A percentile compares a stretch with the other conserved stretches of the same genome.
These are phyloP conservation scores for Parauchenoglanis punctatus DNA, from an alignment of 2,797 vertebrate genomes.

Conservation along the genomic window DNA sequence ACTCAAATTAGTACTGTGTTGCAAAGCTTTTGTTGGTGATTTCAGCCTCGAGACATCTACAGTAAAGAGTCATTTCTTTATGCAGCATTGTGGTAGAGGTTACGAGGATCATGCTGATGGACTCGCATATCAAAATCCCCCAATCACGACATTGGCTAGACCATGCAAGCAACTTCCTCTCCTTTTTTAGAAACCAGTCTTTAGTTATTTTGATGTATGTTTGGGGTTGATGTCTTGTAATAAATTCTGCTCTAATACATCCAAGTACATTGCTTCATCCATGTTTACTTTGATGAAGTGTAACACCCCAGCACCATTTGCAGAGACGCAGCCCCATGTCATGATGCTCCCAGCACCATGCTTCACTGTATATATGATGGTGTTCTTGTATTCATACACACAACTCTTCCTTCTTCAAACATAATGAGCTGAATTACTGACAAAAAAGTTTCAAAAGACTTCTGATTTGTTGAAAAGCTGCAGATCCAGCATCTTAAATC, in stretches of 20 bases:
- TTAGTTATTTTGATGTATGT: too few relatives aligned
- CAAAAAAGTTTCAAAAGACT: not conserved
- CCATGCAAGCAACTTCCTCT: not conserved
- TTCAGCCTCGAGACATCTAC: not conserved
- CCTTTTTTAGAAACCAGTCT: not conserved
- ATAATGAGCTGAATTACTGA: too few relatives aligned
- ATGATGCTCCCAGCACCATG: not conserved
- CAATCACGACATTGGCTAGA: not conserved
- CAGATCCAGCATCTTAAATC: too few relatives aligned
- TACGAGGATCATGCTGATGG: not conserved
- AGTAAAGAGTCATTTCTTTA: not conserved
- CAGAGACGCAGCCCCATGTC: not conserved
- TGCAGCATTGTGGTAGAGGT: not conserved
- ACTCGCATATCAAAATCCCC: not conserved
- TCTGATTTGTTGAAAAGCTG: too few relatives aligned
- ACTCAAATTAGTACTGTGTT: not conserved
- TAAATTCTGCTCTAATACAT: not conserved
- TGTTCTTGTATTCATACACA: too few relatives aligned
- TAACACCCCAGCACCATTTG: too few relatives aligned
- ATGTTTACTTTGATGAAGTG: not conserved
- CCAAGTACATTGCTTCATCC: not conserved
- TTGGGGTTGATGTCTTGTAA: too few relatives aligned
- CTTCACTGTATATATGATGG: not conserved
- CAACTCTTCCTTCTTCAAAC: too few relatives aligned
- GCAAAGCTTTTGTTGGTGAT: not conserved